Conservation (phyloP, 2,797 vertebrate genomes). For the Chelon auratus region DNA sequence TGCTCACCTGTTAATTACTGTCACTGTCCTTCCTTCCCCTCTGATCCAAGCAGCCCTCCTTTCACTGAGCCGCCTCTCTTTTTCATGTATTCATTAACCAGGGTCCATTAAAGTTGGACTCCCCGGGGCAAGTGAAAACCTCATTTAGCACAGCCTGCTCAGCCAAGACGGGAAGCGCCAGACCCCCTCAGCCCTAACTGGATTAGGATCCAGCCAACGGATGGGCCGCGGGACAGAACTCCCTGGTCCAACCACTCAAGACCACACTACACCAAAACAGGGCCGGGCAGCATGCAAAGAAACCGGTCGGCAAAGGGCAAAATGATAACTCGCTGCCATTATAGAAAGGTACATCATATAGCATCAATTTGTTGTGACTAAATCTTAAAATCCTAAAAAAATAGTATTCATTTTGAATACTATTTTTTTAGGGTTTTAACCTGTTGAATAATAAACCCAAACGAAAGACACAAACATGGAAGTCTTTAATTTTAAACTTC, state of each 20-base stretch:
- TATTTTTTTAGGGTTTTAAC: no score
- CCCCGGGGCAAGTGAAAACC: slow-evolving; percentile 85
- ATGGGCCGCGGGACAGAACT: slow-evolving; percentile 84
- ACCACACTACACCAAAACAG: slow-evolving; percentile 64
- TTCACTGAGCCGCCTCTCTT: slow-evolving; percentile 57
- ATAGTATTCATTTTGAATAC: no score
- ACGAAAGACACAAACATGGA: no score
- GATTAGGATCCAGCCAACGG: slow-evolving; percentile 85
- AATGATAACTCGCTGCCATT: slow-evolving; percentile 31
- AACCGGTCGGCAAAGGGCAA: slow-evolving; percentile 27
- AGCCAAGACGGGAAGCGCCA: slow-evolving; percentile 86
- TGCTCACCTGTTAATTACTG: slow-evolving; percentile 72
- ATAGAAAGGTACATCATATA: slow-evolving; percentile 2
- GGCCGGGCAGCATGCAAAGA: slow-evolving; percentile 44
- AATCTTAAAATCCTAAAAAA: no score
- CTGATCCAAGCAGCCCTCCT: slow-evolving; percentile 32
- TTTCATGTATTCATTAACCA: slow-evolving; percentile 77
- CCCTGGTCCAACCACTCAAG: slow-evolving; percentile 77
- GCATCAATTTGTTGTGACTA: no score
- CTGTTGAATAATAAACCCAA: no score
- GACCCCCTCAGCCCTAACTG: slow-evolving; percentile 81
- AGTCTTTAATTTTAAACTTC: no score
- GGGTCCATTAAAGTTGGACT: slow-evolving; percentile 84
- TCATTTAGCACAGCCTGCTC: slow-evolving; percentile 83
- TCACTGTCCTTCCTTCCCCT: slow-evolving; percentile 53